Conservation (phyloP, 2,888 invertebrate genomes). For the Epirrhoe alternata region DNA sequence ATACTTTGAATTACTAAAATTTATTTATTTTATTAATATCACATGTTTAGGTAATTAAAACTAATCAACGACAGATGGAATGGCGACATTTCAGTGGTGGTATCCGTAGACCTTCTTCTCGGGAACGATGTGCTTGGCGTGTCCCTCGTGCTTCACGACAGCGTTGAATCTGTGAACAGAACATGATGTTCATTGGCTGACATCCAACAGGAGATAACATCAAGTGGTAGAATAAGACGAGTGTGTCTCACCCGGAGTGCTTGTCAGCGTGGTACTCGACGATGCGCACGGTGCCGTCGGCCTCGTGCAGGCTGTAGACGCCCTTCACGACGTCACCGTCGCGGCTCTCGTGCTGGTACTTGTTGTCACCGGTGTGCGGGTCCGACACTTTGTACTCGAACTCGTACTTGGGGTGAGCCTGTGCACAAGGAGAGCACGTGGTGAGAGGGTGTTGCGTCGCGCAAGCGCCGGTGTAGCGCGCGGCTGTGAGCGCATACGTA, state of each 20-base stretch:
- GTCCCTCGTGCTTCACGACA: slow-evolving; percentile 4
- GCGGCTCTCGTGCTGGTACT: slow-evolving; percentile 80
- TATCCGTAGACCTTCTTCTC: not conserved
- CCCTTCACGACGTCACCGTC: slow-evolving; percentile 84
- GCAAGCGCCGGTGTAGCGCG: not conserved
- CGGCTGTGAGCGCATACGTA: not conserved
- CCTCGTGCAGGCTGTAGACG: slow-evolving; percentile 84
- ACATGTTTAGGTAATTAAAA: not conserved
- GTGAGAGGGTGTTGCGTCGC: not conserved
- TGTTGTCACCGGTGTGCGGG: slow-evolving; percentile 83
- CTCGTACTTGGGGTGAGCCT: slow-evolving; percentile 82
- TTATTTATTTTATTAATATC: slow-evolving; percentile 6
- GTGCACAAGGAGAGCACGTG: slow-evolving; percentile 9
- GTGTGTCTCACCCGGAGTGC: slow-evolving; percentile 71
- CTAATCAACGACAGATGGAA: not conserved
- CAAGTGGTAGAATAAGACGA: not conserved
- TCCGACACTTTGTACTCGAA: slow-evolving; percentile 82
- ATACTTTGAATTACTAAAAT: not conserved
- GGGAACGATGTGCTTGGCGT: slow-evolving; percentile 1
- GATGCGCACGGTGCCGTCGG: slow-evolving; percentile 83
- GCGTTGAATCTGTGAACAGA: slow-evolving; percentile 3
- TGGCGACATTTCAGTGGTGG: not conserved
- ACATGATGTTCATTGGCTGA: not conserved
- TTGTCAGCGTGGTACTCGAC: slow-evolving; percentile 83
- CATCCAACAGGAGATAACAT: not conserved